Conservation (phyloP, 2,113 vertebrate genomes). For the Geococcyx californianus region DNA sequence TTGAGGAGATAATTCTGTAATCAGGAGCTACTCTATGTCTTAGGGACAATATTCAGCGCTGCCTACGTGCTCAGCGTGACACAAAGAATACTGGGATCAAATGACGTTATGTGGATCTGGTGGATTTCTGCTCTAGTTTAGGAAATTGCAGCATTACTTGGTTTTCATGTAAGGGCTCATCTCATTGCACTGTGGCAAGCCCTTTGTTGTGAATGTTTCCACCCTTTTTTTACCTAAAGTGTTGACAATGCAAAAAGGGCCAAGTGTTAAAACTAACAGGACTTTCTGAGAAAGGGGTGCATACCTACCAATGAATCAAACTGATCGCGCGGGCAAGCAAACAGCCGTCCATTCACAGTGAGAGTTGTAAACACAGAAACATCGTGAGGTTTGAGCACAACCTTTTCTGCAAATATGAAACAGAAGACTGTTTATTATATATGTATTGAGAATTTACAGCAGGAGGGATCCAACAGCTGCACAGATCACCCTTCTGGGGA, state of each 20-base stretch:
- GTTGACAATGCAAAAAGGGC: not conserved
- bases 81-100: not conserved
- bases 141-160: not conserved
- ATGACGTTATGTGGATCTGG: not conserved
- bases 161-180: not conserved
- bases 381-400: conserved; percentile 90
- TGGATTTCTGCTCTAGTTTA: not conserved
- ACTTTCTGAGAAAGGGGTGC: not conserved
- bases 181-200: not conserved
- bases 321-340: conserved; percentile 91
- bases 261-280: not conserved
- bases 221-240: not conserved
- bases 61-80: not conserved
- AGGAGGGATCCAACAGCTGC: conserved; percentile 14
- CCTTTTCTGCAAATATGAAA: conserved; percentile 87
- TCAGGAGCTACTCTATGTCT: not conserved
- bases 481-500: not conserved
- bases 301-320: conserved; percentile 92
- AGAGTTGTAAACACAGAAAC: conserved; percentile 95
- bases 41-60: not conserved
- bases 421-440: conserved; percentile 41
- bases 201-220: not conserved
- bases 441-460: conserved; percentile 27
- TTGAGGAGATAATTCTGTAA: not conserved
- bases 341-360: conserved; percentile 91